Base-by-base conservation (phyloP, 2,888 invertebrate genomes). In the Stictocephala bisonia region DNA sequence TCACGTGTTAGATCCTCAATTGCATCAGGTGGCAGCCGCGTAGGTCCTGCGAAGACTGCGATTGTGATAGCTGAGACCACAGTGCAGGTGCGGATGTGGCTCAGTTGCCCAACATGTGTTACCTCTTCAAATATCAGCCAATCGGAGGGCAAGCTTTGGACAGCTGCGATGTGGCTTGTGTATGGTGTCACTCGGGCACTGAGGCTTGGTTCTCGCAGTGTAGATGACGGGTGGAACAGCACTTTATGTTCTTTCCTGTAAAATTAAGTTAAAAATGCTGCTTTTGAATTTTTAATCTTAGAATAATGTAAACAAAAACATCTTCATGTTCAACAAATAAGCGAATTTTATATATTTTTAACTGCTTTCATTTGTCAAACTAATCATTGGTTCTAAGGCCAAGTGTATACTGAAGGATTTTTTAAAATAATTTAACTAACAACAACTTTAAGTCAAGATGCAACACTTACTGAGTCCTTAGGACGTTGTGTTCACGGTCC, bases 41-140 rank as follows among this genome's bases (percentile, higher is more conserved):
- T 82, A 0, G 93, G 91, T 0, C 94, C 94, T 13, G 91, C 90
- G 79, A 94, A 92, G 31, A 97, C 80, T 0, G 93, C 90, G 9
- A 97, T 90, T 0, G 94, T 91, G 18, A 95, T 82, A 0, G 96
- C 90, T 9, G 95, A 92, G 0, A 97, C 89, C 6, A 93, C 83
- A 0, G 97, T 96, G 74, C 91, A 92, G 77, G 92, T 92, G 51
- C 92, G 89, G 0, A 94, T 89, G 81, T 91, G 90, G 74, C 93
- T 91, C 68, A 89, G 86, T 18, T 89, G 86, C 0, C 90, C 89
- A 0, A 88, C 86, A 18, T 40, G 20, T 11, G 20, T 6, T 35
- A 13, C 11, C 51, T 96, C 96, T 81, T 95, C 95, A 81, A 91
- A 97, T 11, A 94, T 86, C 15, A 96, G 84, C 96, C 96, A 97